Evolutionary conservation across 2,113 vertebrate species (phyloP).

Genomic region (Dipodomys merriami): DNA sequence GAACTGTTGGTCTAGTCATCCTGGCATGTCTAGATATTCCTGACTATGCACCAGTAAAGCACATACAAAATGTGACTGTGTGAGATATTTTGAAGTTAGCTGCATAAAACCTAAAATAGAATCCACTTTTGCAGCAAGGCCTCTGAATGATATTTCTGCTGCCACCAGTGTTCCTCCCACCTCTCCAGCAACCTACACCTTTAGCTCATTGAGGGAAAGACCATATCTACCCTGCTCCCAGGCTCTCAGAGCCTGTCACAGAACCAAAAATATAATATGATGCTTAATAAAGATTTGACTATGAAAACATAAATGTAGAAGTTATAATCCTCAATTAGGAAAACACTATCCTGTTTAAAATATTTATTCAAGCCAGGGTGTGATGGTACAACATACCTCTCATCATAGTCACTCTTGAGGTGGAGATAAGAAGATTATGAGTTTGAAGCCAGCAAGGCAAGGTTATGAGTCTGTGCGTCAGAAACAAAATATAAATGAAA

Average conservation of each 20-base stretch:
- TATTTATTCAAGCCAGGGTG: no score
- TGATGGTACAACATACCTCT: no score
- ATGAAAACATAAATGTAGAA: not conserved
- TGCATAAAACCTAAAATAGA: not conserved
- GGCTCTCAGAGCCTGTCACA: not conserved
- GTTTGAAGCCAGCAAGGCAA: no score
- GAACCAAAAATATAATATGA: not conserved
- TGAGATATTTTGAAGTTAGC: not conserved
- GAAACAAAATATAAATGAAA: no score
- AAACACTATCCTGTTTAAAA: not conserved
- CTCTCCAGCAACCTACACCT: not conserved
- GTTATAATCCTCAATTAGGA: not conserved
- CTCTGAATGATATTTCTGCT: not conserved
- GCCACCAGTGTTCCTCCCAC: rapidly evolving
- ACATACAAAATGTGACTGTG: not conserved
- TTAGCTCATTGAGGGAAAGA: not conserved
- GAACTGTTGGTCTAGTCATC: not conserved
- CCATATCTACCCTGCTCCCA: not conserved
- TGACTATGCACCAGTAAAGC: not conserved
- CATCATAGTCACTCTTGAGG: no score
- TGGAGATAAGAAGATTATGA: no score
- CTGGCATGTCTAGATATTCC: not conserved
- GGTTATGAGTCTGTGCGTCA: no score
- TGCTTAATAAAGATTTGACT: not conserved
- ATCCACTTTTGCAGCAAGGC: not conserved